Conservation (phyloP, 2,888 invertebrate genomes). For the Melinaea marsaeus region DNA sequence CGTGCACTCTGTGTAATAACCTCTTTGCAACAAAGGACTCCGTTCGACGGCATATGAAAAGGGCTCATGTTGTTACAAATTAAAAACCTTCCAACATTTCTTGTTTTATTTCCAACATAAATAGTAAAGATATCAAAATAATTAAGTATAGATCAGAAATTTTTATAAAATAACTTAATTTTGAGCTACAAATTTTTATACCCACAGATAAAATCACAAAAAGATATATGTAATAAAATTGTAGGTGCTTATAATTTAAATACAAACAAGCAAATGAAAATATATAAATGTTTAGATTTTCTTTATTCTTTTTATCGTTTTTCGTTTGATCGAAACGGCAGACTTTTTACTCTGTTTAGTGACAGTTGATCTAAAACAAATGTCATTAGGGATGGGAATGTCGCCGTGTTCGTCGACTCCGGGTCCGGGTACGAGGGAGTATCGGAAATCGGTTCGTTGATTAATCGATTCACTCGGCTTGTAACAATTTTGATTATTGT, state of each 20-base stretch:
- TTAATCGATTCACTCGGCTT: constrained; percentile 34
- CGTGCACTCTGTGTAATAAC: constrained; percentile 51
- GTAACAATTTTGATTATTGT: constrained; percentile 21
- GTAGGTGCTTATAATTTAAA: no score
- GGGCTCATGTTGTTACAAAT: constrained; percentile 43
- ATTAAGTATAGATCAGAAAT: background rate
- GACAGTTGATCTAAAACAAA: constrained; percentile 32
- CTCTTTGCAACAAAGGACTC: constrained; percentile 62
- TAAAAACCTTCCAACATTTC: constrained; percentile 9
- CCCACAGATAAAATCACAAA: no score
- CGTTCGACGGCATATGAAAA: constrained; percentile 56
- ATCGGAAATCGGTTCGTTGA: constrained; percentile 32
- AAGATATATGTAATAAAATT: no score
- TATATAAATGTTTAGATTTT: background rate
- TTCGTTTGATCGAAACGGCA: background rate
- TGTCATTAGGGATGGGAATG: constrained; percentile 40
- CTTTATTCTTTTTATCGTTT: background rate
- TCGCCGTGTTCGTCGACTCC: constrained; percentile 39
- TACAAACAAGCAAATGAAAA: no score
- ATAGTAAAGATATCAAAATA: background rate
- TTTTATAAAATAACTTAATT: background rate
- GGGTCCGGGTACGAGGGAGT: constrained; percentile 37
- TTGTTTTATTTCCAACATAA: constrained; percentile 6
- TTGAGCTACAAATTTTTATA: no score
- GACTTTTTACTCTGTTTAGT: constrained; percentile 17